A percentile compares a stretch with the other conserved stretches of the same genome.
Evolutionary conservation across 2,797 vertebrate genomes (phyloP).

Genomic region (Chiropotes sagulatus): DNA sequence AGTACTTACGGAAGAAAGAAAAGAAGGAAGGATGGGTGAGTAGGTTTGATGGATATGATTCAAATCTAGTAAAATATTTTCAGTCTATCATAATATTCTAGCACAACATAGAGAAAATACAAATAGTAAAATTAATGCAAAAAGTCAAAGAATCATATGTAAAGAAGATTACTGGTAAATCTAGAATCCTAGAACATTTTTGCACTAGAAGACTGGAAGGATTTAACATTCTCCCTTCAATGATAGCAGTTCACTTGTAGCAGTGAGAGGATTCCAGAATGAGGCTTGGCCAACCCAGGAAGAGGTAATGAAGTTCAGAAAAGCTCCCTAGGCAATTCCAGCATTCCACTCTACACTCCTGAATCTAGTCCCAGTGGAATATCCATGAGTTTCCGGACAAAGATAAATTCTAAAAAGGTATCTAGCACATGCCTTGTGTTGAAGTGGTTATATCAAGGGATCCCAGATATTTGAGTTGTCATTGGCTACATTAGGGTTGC

Average conservation of each 20-base stretch:
- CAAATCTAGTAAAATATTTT: constrained; percentile 4
- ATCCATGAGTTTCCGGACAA: not conserved
- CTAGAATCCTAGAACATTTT: not conserved
- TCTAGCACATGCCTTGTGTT: not conserved
- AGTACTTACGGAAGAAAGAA: not conserved
- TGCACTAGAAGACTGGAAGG: not conserved
- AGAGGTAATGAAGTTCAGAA: not conserved
- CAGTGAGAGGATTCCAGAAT: not conserved
- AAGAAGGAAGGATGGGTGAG: not conserved
- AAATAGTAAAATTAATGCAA: not conserved
- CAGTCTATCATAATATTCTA: not conserved
- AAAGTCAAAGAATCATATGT: not conserved
- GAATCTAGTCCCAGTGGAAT: not conserved
- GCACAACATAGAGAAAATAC: not conserved
- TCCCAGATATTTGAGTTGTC: not conserved
- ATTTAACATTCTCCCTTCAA: not conserved
- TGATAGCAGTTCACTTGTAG: not conserved
- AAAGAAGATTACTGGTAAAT: not conserved
- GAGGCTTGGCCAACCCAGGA: not conserved
- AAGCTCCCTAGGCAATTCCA: not conserved
- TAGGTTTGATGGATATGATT: not conserved
- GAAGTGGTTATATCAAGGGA: not conserved
- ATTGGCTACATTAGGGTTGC: not conserved
- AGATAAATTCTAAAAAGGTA: not conserved
- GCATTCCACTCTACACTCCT: not conserved